Evolutionary conservation across 2,113 vertebrate genomes (phyloP).

Genomic region (Anguilla rostrata): DNA sequence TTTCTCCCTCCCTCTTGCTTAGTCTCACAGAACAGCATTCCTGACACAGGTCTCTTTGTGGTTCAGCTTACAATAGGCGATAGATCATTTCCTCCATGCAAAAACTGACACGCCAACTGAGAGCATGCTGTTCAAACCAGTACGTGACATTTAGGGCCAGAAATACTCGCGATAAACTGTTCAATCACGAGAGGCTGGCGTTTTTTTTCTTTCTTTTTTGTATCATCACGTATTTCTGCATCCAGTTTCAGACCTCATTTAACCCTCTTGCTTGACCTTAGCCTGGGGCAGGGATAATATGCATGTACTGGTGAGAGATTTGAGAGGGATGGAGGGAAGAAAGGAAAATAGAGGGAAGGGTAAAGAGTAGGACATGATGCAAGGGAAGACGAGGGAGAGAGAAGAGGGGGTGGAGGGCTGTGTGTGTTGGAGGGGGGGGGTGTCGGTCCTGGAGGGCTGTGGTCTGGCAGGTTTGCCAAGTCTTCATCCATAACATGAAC

Average conservation of each 20-base stretch:
- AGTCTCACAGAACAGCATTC: conserved; percentile 59
- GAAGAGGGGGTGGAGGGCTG: background rate
- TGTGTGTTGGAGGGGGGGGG: background rate
- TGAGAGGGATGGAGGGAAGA: conserved; percentile 4
- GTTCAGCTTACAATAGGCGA: conserved; percentile 6
- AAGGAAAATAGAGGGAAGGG: background rate
- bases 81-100: conserved; percentile 17
- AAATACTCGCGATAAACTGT: background rate
- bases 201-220: background rate
- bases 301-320: conserved; percentile 30
- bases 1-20: conserved; percentile 45
- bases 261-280: conserved; percentile 38
- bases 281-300: conserved; percentile 36
- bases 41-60: conserved; percentile 34
- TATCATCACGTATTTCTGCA: conserved; percentile 23
- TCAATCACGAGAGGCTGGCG: background rate
- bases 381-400: conserved; percentile 24
- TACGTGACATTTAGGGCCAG: background rate
- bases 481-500: background rate
- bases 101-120: conserved; percentile 1
- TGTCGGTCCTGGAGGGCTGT: background rate
- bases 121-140: background rate
- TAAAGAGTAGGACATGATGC: background rate
- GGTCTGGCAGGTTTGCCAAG: background rate
- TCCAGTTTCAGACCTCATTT: background rate